phyloP scores from a whole-genome alignment of 2,888 invertebrate genomes.

The Bembecia ichneumoniformis region DNA sequence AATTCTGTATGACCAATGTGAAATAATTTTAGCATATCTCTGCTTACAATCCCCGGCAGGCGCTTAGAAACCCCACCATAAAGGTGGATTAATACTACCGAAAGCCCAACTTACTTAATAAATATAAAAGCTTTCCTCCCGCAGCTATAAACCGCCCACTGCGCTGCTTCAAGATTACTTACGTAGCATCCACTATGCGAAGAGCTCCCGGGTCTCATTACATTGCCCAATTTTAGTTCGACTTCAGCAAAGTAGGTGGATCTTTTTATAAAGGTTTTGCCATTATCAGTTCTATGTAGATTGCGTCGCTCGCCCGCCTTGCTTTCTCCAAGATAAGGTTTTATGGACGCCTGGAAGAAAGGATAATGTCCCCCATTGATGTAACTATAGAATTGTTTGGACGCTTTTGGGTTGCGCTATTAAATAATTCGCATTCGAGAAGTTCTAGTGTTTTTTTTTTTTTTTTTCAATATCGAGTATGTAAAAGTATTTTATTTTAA shows the following conservation, averaged over 20 bases:
- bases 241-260: constrained; percentile 27
- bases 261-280: constrained; percentile 38
- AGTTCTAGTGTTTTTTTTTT: constrained; percentile 8
- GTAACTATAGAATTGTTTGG: constrained; percentile 49
- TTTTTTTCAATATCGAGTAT: constrained; percentile 9
- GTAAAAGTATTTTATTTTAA: constrained; percentile 10
- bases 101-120: constrained; percentile 74
- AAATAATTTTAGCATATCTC: constrained; percentile 1
- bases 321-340: constrained; percentile 66
- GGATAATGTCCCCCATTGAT: constrained; percentile 68
- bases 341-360: constrained; percentile 60
- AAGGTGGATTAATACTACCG: constrained; percentile 71
- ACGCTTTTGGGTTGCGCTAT: constrained; percentile 43
- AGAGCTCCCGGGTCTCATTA: constrained; percentile 51
- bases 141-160: constrained; percentile 65
- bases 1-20: no score
- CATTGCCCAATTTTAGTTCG: constrained; percentile 18
- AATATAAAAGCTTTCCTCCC: constrained; percentile 72
- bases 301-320: constrained; percentile 52
- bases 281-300: constrained; percentile 71
- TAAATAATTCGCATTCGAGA: constrained; percentile 43
- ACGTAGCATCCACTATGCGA: constrained; percentile 43
- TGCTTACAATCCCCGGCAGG: constrained; percentile 28
- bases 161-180: constrained; percentile 66
- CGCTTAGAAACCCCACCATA: constrained; percentile 59